phyloP scores from a whole-genome alignment of 2,888 invertebrate genomes.

The Aphelenchoides bicaudatus region DNA sequence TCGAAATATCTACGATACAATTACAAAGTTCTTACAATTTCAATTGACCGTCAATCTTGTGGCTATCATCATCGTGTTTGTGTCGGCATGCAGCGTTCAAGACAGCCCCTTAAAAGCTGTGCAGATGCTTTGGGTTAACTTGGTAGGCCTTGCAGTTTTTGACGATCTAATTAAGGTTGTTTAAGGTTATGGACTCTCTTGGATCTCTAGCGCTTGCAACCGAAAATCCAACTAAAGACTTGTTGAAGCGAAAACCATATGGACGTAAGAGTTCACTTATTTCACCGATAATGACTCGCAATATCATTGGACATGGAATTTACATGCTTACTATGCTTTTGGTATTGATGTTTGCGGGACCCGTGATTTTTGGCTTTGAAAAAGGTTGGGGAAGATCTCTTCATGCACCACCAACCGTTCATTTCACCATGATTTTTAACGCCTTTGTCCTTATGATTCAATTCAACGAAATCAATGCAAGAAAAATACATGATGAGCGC shows the following conservation, averaged over 20 bases:
- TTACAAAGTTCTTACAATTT: slow-evolving; percentile 65
- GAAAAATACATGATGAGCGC: slow-evolving; percentile 96
- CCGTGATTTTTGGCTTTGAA: slow-evolving; percentile 79
- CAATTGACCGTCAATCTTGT: slow-evolving; percentile 64
- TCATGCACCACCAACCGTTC: slow-evolving; percentile 80
- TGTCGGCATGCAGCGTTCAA: slow-evolving; percentile 64
- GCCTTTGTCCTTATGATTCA: slow-evolving; percentile 99
- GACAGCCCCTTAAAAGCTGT: slow-evolving; percentile 61
- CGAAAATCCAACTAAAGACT: slow-evolving; percentile 64
- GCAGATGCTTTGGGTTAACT: slow-evolving; percentile 66
- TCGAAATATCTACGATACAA: slow-evolving; percentile 65
- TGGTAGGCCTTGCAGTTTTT: slow-evolving; percentile 34
- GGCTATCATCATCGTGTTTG: slow-evolving; percentile 64
- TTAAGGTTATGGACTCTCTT: slow-evolving; percentile 65
- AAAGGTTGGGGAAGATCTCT: slow-evolving; percentile 76
- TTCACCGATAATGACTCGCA: slow-evolving; percentile 92
- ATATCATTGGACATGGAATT: slow-evolving; percentile 71
- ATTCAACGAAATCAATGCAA: slow-evolving; percentile 98
- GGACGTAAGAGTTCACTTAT: slow-evolving; percentile 64
- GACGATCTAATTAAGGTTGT: slow-evolving; percentile 16
- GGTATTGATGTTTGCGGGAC: slow-evolving; percentile 24
- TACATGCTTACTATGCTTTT: slow-evolving; percentile 73
- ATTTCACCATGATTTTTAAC: slow-evolving; percentile 98
- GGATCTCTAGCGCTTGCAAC: slow-evolving; percentile 66
- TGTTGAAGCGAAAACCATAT: slow-evolving; percentile 64